phyloP scores from a whole-genome alignment of 2,797 vertebrate species.

The Sebastes matsubarae region DNA sequence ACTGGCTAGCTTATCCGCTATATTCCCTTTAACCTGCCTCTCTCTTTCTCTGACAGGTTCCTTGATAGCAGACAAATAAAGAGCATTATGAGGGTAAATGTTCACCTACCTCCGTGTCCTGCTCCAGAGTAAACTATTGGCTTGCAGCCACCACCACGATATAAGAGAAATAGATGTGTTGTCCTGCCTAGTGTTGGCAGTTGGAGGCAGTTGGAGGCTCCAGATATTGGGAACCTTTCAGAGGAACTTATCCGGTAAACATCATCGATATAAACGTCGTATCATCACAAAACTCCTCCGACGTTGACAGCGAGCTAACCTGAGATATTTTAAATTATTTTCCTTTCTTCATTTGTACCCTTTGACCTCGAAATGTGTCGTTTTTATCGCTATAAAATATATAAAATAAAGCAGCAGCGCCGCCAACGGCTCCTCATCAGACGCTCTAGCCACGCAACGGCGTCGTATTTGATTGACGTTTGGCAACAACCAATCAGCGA shows the following conservation, averaged over 20 bases:
- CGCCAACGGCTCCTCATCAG: not conserved
- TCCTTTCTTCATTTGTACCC: not conserved
- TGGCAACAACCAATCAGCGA: constrained; percentile 47
- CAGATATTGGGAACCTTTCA: constrained; percentile 34
- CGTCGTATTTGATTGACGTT: constrained; percentile 42
- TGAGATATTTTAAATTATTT: constrained; percentile 6
- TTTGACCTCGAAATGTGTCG: constrained; percentile 7
- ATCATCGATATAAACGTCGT: constrained; percentile 47
- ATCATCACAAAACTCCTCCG: constrained; percentile 25
- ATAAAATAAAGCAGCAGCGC: constrained; percentile 36
- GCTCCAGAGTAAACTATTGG: constrained; percentile 82
- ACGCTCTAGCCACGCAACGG: constrained; percentile 57
- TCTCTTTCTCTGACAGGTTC: constrained; percentile 8
- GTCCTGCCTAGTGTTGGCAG: constrained; percentile 48
- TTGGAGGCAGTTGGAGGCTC: constrained; percentile 37
- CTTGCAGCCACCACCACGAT: constrained; percentile 63
- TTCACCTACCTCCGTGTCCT: constrained; percentile 80
- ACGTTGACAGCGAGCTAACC: not conserved
- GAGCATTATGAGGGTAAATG: not conserved
- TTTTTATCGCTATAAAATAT: constrained; percentile 51
- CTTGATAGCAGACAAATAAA: constrained; percentile 7
- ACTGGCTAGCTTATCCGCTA: constrained; percentile 10
- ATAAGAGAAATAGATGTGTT: constrained; percentile 8
- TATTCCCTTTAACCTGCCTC: not conserved
- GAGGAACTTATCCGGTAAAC: constrained; percentile 52